Conservation (phyloP, 2,113 vertebrate genomes). For the Boulengeromyrus knoepffleri region DNA sequence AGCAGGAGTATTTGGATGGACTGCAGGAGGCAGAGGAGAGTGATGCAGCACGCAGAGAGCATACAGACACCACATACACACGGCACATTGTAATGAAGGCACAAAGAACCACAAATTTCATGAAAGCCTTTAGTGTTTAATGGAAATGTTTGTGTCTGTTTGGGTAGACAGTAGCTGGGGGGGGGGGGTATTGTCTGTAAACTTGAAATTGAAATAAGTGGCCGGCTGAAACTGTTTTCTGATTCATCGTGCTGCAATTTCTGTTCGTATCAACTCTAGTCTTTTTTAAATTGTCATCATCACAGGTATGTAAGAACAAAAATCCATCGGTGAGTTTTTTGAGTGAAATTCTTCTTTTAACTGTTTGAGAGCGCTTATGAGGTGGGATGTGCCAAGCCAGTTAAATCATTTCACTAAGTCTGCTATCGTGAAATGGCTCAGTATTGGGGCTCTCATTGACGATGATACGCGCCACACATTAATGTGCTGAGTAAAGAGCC, state of each 20-base stretch:
- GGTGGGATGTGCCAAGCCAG: neutral
- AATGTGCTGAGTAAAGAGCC: neutral
- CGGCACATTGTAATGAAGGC: neutral
- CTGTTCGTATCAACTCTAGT: neutral
- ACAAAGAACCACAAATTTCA: neutral
- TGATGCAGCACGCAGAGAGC: neutral
- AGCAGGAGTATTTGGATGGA: neutral
- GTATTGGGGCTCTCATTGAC: neutral
- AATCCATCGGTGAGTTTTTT: neutral
- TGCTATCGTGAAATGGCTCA: neutral
- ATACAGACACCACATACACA: neutral
- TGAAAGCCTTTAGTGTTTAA: neutral
- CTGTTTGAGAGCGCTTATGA: neutral
- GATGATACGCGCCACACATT: neutral
- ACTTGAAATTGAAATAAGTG: conserved; percentile 8
- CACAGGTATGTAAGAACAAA: neutral
- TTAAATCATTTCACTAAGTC: conserved; percentile 8
- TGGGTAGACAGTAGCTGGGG: neutral
- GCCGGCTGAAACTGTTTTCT: neutral
- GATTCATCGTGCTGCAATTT: neutral
- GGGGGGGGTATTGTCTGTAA: neutral
- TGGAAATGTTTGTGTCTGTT: neutral
- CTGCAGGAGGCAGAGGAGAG: neutral
- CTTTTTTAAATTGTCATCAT: neutral
- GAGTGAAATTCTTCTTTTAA: neutral